Conservation (phyloP, 2,797 vertebrate genomes). For the Melanotaenia maccullochi region DNA sequence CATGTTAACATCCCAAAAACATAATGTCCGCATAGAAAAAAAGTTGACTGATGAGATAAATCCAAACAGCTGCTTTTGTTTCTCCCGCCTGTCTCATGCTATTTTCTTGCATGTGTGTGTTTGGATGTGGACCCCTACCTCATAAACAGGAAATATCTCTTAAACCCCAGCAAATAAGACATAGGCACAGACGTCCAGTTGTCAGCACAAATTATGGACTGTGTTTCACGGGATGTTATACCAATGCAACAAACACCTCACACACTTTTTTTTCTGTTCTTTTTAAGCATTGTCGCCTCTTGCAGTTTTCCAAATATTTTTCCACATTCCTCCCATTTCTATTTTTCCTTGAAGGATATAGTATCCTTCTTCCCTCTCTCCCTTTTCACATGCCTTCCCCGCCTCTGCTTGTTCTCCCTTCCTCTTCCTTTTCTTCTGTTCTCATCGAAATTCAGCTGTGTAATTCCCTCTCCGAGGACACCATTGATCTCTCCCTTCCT, state of each 20-base stretch:
- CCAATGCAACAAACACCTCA: slow-evolving; percentile 15
- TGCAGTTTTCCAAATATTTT: slow-evolving; percentile 46
- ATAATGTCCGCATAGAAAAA: slow-evolving; percentile 1
- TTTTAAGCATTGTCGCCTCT: slow-evolving; percentile 18
- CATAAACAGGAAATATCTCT: slow-evolving; percentile 69
- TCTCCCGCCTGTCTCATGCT: background rate
- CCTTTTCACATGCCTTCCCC: slow-evolving; percentile 69
- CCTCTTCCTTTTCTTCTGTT: slow-evolving; percentile 73
- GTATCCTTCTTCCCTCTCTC: slow-evolving; percentile 66
- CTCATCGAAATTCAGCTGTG: slow-evolving; percentile 78
- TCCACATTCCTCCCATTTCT: slow-evolving; percentile 70
- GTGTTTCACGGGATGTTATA: slow-evolving; percentile 39
- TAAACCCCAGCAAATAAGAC: slow-evolving; percentile 53
- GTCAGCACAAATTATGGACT: slow-evolving; percentile 45
- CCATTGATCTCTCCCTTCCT: slow-evolving; percentile 78
- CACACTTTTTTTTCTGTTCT: slow-evolving; percentile 14
- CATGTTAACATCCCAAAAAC: slow-evolving; percentile 18
- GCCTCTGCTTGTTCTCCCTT: slow-evolving; percentile 75
- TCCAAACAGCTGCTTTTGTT: slow-evolving; percentile 35
- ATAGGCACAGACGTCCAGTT: slow-evolving; percentile 37
- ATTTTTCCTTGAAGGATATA: slow-evolving; percentile 57
- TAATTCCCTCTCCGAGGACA: slow-evolving; percentile 73
- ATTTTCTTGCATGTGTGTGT: slow-evolving; percentile 20
- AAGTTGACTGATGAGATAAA: slow-evolving; percentile 22
- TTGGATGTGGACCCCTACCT: slow-evolving; percentile 17